Evolutionary conservation across 2,113 vertebrate genomes (phyloP), one percentile per base, ranked within the genome.

Genomic region (Sinocyclocheilus rhinocerous): DNA sequence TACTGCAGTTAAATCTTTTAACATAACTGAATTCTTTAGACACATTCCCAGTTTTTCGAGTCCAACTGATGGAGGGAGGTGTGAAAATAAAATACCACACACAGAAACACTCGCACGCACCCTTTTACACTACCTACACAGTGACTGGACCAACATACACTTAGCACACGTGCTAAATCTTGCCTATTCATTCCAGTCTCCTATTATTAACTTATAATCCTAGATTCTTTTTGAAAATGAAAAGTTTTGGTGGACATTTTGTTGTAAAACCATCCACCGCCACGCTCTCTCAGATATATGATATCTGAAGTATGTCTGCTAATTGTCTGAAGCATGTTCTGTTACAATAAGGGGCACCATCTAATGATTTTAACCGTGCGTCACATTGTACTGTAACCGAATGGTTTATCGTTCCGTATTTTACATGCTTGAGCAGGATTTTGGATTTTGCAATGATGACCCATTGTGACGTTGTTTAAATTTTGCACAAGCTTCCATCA

Each of bases 1-100:
- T 52, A 22, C 16, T 81, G 57, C 79, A 83, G 20, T 83, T 36
- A 7, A 55, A 29, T 83, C 22, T 55, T 69, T 24, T 48, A 67
- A 83, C n/a, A 82, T 29, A 55, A 73, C 52, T 29, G 6, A 39
- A 72, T 42, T 81, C 70, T 65, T 92, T 89, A 87, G 69, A 93
- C 89, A 93, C 91, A 91, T 94, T 94, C 91, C 92, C 91, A 84
- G 86, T 83, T 88, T 90, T 67, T 75, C 39, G 72, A 89, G 84
- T 83, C 85, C 80, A 86, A 33, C 48, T 12, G 3, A 52, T 29
- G 16, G 10, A 59, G 48, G 81, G 13, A 73, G 81, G 81, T 59
- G 48, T 73, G 69, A 57, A 73, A 87, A 57, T 2, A n/a, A 50
- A 81, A 55, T 29, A 18, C 72, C 75, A 65, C 33, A 80, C 55